Base-by-base conservation (phyloP, 1,140 invertebrate genomes). In the Lepeophtheirus salmonis region DNA sequence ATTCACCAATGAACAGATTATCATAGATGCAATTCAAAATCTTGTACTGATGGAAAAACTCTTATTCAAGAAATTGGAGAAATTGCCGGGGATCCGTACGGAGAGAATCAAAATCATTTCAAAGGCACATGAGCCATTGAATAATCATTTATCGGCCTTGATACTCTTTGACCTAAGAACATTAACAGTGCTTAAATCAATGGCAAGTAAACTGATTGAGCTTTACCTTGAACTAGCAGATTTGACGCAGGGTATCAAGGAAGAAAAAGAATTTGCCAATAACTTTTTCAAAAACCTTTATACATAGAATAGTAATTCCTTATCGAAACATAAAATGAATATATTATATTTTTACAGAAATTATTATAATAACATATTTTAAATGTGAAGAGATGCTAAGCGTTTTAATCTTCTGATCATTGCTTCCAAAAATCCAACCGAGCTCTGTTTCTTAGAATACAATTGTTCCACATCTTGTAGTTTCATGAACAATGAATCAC, bases 331-430 rank as follows among this genome's bases (percentile, higher is more conserved):
- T 6, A 41, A 41, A n/a, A n/a, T n/a, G n/a, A n/a, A n/a, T n/a
- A n/a, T n/a, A 10, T 41, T 41, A 41, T 41, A 10, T 41, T 41
- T 41, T 10, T 41, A 41, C 30, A 41, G n/a, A 41, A 6, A 41
- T 41, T 41, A n/a, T 41, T 41, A 41, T 41, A 41, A 41, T 41
- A 41, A 41, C n/a, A n/a, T n/a, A n/a, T n/a, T 20, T 57, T 30
- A 57, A 17, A 25, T 26, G 55, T 57, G 26, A 14, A 57, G 26
- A 3, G 55, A 26, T 12, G 55, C 55, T 2, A 57, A n/a, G 2
- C 55, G 55, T 23, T 57, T 57, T 25, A 57, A 41, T 41, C 55
- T 24, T 26, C 55, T 20, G 17, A 26, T 57, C 22, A 57, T 57
- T 17, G 17, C 26, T 41, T 25, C 55, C n/a, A 57, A 41, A 41